Conservation (phyloP, 2,113 vertebrate species). For the Chrysemys picta region DNA sequence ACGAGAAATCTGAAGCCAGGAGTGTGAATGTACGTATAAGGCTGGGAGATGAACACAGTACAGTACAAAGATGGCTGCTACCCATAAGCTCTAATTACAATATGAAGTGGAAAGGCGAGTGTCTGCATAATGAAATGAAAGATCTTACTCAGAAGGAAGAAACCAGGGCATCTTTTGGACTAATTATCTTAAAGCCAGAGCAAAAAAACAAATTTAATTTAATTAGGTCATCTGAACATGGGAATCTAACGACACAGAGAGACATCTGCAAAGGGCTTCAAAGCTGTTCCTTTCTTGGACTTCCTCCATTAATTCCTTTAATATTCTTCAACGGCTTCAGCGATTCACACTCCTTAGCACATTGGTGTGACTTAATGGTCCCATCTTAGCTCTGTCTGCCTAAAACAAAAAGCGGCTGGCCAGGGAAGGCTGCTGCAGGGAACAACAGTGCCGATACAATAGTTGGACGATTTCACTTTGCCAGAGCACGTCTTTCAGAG, state of each 20-base stretch:
- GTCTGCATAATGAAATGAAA: neutral
- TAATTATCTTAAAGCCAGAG: constrained; percentile 42
- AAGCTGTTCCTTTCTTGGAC: neutral
- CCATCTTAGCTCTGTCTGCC: neutral
- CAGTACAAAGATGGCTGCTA: neutral
- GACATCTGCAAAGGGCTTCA: neutral
- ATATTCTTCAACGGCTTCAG: neutral
- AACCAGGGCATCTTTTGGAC: constrained; percentile 45
- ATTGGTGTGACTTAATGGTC: neutral
- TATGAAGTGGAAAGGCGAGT: neutral
- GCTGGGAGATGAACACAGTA: neutral
- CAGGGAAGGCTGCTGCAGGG: fast-evolving
- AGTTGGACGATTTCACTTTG: neutral
- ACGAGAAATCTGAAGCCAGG: neutral
- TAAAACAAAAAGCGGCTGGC: neutral
- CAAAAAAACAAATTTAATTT: neutral
- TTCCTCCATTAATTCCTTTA: neutral
- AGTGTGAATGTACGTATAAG: neutral
- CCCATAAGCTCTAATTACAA: neutral
- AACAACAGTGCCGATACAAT: neutral
- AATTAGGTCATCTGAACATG: neutral
- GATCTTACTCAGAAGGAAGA: neutral
- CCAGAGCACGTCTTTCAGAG: neutral
- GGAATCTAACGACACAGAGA: neutral
- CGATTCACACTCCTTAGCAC: neutral